Percentiles rank a stretch among this genome's conserved stretches.
Conservation (phyloP, 2,888 invertebrate genomes). For the Brachypalpus laphriformis region DNA sequence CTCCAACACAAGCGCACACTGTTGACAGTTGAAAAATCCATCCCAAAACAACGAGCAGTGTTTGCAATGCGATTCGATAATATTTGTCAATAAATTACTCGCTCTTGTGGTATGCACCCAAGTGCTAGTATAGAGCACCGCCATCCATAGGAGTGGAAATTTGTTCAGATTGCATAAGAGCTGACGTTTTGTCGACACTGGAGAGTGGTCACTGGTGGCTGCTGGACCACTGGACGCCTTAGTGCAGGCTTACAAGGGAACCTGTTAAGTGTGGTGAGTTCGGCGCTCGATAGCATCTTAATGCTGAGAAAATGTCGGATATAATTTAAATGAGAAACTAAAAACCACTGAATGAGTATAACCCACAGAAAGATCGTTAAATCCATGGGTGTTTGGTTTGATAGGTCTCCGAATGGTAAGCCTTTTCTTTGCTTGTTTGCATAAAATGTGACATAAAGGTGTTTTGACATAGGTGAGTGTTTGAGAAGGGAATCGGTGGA, state of each 20-base stretch:
- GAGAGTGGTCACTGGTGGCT: neutral
- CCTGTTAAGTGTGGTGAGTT: conserved; percentile 58
- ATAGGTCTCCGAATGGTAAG: neutral
- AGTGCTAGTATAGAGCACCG: conserved; percentile 8
- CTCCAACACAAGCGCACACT: conserved; percentile 18
- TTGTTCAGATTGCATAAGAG: conserved; percentile 58
- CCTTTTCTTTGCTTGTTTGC: conserved; percentile 24
- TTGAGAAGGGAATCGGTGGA: neutral
- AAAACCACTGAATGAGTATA: neutral
- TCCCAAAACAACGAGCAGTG: conserved; percentile 28
- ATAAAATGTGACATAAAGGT: conserved; percentile 54
- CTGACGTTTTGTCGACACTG: conserved; percentile 20
- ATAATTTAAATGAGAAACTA: conserved; percentile 20
- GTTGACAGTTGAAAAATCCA: conserved; percentile 49
- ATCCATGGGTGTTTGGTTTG: conserved; percentile 24
- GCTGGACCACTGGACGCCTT: conserved; percentile 5
- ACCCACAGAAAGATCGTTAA: conserved; percentile 17
- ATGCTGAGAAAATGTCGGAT: conserved; percentile 37
- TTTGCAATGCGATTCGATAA: conserved; percentile 68
- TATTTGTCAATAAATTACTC: conserved; percentile 64
- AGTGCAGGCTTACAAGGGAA: conserved; percentile 6
- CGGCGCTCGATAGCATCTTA: conserved; percentile 19
- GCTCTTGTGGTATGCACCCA: conserved; percentile 37
- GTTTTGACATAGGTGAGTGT: conserved; percentile 37
- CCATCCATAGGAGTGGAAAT: conserved; percentile 49